Conservation (phyloP, 2,797 vertebrate genomes). For the Mus minutoides region DNA sequence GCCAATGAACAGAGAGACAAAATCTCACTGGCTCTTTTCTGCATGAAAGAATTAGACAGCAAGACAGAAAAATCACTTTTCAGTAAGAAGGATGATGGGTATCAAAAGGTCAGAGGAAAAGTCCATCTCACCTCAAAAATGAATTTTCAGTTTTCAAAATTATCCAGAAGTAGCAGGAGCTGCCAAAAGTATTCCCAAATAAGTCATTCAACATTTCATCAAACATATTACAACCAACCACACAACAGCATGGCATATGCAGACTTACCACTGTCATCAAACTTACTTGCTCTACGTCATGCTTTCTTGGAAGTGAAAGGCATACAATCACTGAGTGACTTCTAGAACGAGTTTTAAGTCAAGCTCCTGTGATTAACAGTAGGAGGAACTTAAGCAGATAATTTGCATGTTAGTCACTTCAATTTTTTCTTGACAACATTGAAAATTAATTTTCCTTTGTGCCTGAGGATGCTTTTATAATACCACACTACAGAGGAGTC, state of each 20-base stretch:
- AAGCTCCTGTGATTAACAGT: conserved; percentile 39
- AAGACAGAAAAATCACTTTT: neutral
- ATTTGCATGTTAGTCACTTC: conserved; percentile 28
- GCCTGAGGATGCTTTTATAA: conserved; percentile 21
- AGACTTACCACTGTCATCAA: neutral
- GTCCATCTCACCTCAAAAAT: neutral
- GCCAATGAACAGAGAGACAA: neutral
- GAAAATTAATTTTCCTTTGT: conserved; percentile 64
- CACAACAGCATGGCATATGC: rapidly evolving
- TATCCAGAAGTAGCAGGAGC: neutral
- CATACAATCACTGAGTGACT: neutral
- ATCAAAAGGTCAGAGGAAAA: neutral
- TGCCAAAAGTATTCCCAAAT: neutral
- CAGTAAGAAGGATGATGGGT: neutral
- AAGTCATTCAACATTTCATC: neutral
- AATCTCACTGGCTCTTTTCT: neutral
- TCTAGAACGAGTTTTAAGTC: conserved; percentile 5
- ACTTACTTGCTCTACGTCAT: rapidly evolving
- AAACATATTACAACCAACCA: neutral
- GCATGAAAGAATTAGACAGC: neutral
- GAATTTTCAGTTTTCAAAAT: neutral
- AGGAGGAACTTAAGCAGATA: conserved; percentile 26
- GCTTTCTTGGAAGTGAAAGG: neutral
- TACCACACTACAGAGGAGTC: neutral
- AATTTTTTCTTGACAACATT: conserved; percentile 55